These are phyloP conservation scores for Tor tambroides DNA, from an alignment of 2,113 vertebrate species.

Conservation along the genomic window DNA sequence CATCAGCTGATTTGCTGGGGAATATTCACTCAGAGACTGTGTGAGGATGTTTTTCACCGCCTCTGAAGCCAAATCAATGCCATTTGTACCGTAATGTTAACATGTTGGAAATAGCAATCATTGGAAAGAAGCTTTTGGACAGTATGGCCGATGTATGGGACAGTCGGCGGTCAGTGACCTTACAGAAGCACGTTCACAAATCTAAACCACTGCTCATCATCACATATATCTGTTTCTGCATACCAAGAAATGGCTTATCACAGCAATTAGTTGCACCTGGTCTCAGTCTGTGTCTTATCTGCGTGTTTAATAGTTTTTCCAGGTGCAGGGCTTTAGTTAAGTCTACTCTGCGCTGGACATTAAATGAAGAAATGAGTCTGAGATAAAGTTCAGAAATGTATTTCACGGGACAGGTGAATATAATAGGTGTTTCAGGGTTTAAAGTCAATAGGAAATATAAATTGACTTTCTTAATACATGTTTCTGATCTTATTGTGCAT, in stretches of 20 bases:
- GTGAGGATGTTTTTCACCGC: background rate
- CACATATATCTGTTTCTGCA: constrained; percentile 72
- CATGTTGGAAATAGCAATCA: background rate
- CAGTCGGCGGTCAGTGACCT: background rate
- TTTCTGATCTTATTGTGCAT: background rate
- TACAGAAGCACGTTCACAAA: background rate
- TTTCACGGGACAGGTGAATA: background rate
- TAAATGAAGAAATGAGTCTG: constrained; percentile 49
- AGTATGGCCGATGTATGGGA: background rate
- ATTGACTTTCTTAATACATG: background rate
- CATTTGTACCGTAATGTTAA: background rate
- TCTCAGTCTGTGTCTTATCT: constrained; percentile 69
- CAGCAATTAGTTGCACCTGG: constrained; percentile 74
- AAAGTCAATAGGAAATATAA: background rate
- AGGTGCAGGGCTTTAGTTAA: constrained; percentile 71
- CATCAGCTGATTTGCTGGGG: background rate
- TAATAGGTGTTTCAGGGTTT: background rate
- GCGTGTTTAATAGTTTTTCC: constrained; percentile 65
- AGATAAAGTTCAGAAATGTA: background rate
- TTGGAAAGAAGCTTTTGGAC: background rate
- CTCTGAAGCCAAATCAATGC: background rate
- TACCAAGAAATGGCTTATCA: constrained; percentile 71
- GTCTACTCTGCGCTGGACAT: constrained; percentile 64
- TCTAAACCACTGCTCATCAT: constrained; percentile 56
- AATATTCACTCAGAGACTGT: background rate